Conservation (phyloP, 2,888 invertebrate species). For the Phasia obesa region DNA sequence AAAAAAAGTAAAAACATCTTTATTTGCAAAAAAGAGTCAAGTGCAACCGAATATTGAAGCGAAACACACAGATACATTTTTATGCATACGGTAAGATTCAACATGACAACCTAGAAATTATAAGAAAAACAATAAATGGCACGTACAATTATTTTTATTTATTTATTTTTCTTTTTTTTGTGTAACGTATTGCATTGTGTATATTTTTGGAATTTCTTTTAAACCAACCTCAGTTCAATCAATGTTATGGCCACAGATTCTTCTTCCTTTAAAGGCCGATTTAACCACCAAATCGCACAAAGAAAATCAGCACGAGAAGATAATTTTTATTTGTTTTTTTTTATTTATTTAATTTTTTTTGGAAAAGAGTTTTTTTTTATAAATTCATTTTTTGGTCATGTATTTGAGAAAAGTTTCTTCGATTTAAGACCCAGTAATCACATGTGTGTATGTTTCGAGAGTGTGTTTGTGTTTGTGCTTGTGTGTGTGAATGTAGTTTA, state of each 20-base stretch:
- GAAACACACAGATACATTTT: background rate
- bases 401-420: slow-evolving; percentile 35
- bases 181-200: background rate
- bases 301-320: slow-evolving; percentile 39
- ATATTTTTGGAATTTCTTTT: slow-evolving; percentile 18
- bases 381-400: slow-evolving; percentile 55
- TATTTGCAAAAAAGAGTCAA: slow-evolving; percentile 49
- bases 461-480: background rate
- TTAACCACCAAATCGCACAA: background rate
- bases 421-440: slow-evolving; percentile 1
- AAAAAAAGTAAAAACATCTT: slow-evolving; percentile 38
- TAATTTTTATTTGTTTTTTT: slow-evolving; percentile 41
- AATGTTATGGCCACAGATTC: slow-evolving; percentile 41
- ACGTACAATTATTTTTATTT: slow-evolving; percentile 44
- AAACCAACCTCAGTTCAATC: slow-evolving; percentile 29
- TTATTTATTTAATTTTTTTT: slow-evolving; percentile 15
- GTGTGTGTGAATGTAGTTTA: slow-evolving; percentile 34
- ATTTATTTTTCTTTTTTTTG: background rate
- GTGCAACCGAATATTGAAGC: slow-evolving; percentile 39
- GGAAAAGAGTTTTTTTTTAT: background rate
- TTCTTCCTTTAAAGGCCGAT: slow-evolving; percentile 41
- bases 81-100: background rate
- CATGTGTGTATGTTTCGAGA: background rate
- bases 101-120: slow-evolving; percentile 41
- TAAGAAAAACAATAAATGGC: slow-evolving; percentile 44